A percentile compares a stretch with the other conserved stretches of the same genome.
phyloP scores from a whole-genome alignment of 2,113 vertebrate species.

The Myotis brandtii region DNA sequence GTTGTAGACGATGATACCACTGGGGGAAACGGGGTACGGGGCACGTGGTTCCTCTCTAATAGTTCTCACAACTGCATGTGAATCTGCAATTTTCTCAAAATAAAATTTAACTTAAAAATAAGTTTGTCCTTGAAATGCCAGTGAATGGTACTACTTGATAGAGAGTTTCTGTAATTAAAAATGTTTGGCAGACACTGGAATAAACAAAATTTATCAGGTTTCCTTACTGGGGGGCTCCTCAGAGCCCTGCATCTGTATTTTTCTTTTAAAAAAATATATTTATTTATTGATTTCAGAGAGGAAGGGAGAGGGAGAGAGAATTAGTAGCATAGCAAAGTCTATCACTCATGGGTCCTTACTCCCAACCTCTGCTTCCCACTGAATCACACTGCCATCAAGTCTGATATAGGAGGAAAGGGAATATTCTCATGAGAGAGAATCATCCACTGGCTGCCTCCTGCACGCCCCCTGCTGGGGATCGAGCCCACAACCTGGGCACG shows the following conservation, averaged over 20 bases:
- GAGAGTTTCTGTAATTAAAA: constrained; percentile 5
- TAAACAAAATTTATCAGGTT: neutral
- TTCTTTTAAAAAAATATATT: no score
- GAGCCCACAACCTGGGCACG: no score
- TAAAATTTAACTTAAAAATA: constrained; percentile 24
- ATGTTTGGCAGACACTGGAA: neutral
- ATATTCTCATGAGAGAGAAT: no score
- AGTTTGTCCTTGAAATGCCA: constrained; percentile 35
- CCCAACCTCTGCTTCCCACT: no score
- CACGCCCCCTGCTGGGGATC: no score
- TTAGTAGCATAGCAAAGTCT: no score
- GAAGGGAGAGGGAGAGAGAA: no score
- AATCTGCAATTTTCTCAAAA: constrained; percentile 14
- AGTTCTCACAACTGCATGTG: neutral
- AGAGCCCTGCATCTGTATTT: neutral
- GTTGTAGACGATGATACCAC: neutral
- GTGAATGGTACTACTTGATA: neutral
- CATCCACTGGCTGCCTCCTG: no score
- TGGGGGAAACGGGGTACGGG: neutral
- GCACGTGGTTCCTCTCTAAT: neutral
- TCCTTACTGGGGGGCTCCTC: neutral
- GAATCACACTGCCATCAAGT: no score
- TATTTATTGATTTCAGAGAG: no score
- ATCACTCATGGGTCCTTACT: no score
- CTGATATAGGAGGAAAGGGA: no score